These are phyloP conservation scores for Noturus placidus DNA, from an alignment of 2,113 vertebrate genomes.

Conservation along the genomic window DNA sequence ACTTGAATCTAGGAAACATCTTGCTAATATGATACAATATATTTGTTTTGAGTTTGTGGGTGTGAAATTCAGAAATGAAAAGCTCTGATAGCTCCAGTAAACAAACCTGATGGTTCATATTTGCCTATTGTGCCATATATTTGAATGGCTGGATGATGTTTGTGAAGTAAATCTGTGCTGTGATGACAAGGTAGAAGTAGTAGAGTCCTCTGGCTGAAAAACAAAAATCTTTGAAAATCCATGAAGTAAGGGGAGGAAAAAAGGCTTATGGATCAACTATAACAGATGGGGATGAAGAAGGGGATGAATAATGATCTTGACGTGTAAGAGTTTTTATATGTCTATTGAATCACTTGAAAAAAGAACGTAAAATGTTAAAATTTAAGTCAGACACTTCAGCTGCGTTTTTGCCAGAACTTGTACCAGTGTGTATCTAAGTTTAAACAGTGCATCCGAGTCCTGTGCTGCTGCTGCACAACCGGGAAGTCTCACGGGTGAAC, in stretches of 20 bases:
- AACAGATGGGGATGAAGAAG: not conserved
- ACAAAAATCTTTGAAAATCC: not conserved
- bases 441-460: not conserved
- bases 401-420: not conserved
- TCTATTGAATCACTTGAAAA: not conserved
- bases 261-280: not conserved
- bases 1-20: not conserved
- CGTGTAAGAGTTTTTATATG: not conserved
- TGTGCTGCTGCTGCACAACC: slow-evolving; percentile 25
- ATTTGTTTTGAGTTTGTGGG: not conserved
- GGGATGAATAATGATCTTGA: not conserved
- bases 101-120: not conserved
- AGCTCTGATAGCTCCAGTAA: not conserved
- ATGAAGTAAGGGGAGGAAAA: not conserved
- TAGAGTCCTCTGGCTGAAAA: not conserved
- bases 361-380: not conserved
- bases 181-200: not conserved
- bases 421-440: not conserved
- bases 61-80: not conserved
- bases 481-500: slow-evolving; percentile 35
- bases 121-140: slow-evolving; percentile 2
- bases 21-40: not conserved
- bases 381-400: not conserved
- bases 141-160: slow-evolving; percentile 3
- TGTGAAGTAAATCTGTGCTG: not conserved